phyloP scores from a whole-genome alignment of 1,140 invertebrate species.

The Teleopsis dalmanni region DNA sequence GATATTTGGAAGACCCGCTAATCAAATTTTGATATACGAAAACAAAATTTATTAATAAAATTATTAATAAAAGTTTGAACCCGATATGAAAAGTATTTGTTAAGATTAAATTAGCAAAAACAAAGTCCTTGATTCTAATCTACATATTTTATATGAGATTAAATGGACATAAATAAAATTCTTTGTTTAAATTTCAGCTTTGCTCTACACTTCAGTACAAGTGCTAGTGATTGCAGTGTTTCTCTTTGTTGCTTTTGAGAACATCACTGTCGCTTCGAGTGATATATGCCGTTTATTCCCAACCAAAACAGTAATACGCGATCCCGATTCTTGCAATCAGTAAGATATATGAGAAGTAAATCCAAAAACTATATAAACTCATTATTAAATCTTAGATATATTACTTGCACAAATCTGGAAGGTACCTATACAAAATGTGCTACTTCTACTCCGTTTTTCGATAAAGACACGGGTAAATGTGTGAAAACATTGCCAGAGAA shows the following conservation, averaged over 20 bases:
- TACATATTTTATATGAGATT: too few species aligned
- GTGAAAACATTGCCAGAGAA: slow-evolving; percentile 18
- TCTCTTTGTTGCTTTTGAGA: slow-evolving; percentile 9
- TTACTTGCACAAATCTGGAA: slow-evolving; percentile 13
- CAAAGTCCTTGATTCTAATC: too few species aligned
- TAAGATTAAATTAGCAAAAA: too few species aligned
- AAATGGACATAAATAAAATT: too few species aligned
- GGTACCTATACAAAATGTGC: slow-evolving; percentile 17
- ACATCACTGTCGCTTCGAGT: slow-evolving; percentile 4
- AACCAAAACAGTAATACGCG: slow-evolving; percentile 18
- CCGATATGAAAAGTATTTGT: too few species aligned
- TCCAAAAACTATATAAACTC: too few species aligned
- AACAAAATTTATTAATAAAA: too few species aligned
- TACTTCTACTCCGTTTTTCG: slow-evolving; percentile 23
- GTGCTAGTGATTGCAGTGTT: neutral
- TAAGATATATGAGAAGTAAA: too few species aligned
- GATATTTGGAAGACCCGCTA: too few species aligned
- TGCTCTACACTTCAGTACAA: neutral
- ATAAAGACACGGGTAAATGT: slow-evolving; percentile 23
- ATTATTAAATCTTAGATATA: too few species aligned
- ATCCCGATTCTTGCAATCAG: slow-evolving; percentile 23
- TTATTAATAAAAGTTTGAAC: too few species aligned
- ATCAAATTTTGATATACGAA: too few species aligned
- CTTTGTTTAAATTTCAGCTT: neutral
- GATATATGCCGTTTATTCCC: slow-evolving; percentile 27